Percentiles rank a stretch among this genome's conserved stretches.
These are phyloP conservation scores for Hylyphantes graminicola DNA, from an alignment of 1,140 invertebrate genomes.

Conservation along the genomic window DNA sequence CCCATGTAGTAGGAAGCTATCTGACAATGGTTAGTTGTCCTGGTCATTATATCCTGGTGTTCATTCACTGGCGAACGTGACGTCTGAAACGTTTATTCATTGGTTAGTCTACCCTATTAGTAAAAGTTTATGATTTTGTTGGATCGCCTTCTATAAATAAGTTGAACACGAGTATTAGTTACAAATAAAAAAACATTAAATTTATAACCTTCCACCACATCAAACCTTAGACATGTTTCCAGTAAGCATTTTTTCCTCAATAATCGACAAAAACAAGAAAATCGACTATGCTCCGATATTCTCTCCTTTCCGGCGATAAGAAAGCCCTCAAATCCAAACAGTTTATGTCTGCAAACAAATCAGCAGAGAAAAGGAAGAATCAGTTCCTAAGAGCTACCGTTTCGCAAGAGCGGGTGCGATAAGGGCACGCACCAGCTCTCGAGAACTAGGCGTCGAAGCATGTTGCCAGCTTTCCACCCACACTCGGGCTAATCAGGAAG, in stretches of 20 bases:
- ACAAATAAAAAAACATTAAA: too few species aligned
- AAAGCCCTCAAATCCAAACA: conserved; percentile 11
- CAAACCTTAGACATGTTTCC: too few species aligned
- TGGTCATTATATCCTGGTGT: too few species aligned
- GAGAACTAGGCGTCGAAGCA: conserved; percentile 39
- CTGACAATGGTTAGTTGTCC: too few species aligned
- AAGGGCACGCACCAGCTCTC: conserved; percentile 8
- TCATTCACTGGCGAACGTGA: too few species aligned
- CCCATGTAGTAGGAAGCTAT: too few species aligned
- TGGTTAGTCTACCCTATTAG: too few species aligned
- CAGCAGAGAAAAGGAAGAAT: conserved; percentile 17
- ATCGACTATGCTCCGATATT: background rate
- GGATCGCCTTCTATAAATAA: too few species aligned
- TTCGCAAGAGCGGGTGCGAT: conserved; percentile 21
- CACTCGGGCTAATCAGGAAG: conserved; percentile 17
- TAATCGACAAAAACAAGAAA: conserved; percentile 8
- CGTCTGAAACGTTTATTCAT: too few species aligned
- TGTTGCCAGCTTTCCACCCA: conserved; percentile 50
- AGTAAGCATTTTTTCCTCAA: background rate
- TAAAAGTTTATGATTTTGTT: too few species aligned
- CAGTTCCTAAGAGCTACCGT: conserved; percentile 30
- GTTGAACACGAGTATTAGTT: too few species aligned
- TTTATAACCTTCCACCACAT: too few species aligned
- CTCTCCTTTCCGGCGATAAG: background rate
- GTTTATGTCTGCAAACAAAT: conserved; percentile 14